Base-by-base conservation (phyloP, 2,113 vertebrate species). In the Romanogobio albipinnatus region DNA sequence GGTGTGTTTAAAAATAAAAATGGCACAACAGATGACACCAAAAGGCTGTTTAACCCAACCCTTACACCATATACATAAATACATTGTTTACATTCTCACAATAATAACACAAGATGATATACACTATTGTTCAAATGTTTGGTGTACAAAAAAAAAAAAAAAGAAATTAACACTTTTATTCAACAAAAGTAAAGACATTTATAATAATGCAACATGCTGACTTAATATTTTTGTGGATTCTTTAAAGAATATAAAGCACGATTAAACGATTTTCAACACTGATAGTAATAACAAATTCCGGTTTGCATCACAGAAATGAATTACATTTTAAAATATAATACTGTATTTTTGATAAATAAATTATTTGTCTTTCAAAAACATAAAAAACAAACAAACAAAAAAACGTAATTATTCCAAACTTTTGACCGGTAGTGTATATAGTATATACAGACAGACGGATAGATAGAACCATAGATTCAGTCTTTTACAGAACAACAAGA, bases 1-100 rank as follows among this genome's bases (percentile, higher is more conserved):
- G 79, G 79, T 81, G 79, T 81, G 77, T 62, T 36, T 68, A 51
- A 76, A 74, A 29, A 74, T 15, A 77, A 45, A 64, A 78, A 80
- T 26, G 45, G 9, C 36, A 68, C 15, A 81, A 68, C 45, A 80
- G 43, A 76, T 56, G 24, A 11, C 26, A 9, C 29, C 24, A 22
- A 51, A 9, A 36, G 2, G 22, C 36, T 43, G 33, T 77, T 76
- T 9, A 39, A 36, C 53, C 53, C 74, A 56, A 56, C 26, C 47
- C 49, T 33, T 76, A 33, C 26, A 19, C 49, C 5, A n/a, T 15
- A 39, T 39, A 36, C 0, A 75, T 24, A 51, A 43, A n/a, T 5
- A 11, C 4, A 43, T 70, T 70, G 9, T 56, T 76, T 11, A 29
- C 14, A 53, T 53, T 7, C 26, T 29, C 14, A 75, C 73, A 51